These are phyloP conservation scores for Pteronotus mesoamericanus DNA, from an alignment of 2,797 vertebrate species.

Conservation along the genomic window DNA sequence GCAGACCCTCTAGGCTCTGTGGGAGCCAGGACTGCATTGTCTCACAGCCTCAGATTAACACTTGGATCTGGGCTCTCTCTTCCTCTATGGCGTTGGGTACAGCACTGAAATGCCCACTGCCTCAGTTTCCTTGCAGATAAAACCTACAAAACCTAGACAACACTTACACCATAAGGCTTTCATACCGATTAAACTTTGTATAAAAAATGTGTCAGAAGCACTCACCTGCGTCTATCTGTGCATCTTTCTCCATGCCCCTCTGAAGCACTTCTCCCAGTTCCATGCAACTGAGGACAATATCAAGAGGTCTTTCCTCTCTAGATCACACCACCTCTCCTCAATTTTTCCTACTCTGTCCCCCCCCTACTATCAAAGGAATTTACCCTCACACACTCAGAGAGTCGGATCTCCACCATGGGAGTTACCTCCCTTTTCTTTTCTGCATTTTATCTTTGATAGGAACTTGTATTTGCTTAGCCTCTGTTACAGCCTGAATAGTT, in stretches of 20 bases:
- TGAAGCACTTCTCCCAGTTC: neutral
- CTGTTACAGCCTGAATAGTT: neutral
- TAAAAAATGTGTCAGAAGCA: neutral
- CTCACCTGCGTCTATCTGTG: neutral
- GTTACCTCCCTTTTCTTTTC: neutral
- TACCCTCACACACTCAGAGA: neutral
- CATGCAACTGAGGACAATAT: neutral
- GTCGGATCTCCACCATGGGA: neutral
- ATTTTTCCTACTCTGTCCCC: neutral
- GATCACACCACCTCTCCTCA: neutral
- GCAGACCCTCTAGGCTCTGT: neutral
- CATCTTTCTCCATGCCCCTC: neutral
- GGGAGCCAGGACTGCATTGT: neutral
- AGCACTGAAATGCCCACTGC: neutral
- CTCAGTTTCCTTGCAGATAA: neutral
- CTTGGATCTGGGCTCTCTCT: neutral
- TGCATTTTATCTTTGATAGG: neutral
- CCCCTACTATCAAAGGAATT: neutral
- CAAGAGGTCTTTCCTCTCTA: neutral
- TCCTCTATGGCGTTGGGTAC: neutral
- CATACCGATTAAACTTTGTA: neutral
- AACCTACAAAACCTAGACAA: constrained; percentile 2
- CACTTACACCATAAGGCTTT: neutral
- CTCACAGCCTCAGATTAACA: neutral
- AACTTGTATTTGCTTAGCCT: neutral